Evolutionary conservation across 2,888 invertebrate genomes (phyloP).

Genomic region (Agrenia bidenticulata): DNA sequence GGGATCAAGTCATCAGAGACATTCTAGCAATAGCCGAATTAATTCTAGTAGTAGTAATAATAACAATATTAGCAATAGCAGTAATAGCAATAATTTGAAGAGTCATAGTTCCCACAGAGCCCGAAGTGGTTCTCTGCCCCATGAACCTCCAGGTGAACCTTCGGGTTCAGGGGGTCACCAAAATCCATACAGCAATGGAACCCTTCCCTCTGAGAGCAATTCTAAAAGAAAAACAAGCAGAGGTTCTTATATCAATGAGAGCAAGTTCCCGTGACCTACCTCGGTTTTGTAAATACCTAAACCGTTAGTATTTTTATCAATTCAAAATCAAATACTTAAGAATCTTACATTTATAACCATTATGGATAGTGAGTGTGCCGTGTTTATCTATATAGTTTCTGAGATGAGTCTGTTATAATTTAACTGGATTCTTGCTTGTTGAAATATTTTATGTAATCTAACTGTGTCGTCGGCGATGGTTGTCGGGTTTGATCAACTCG

Average conservation of each 20-base stretch:
- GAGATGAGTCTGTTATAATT: too few species aligned
- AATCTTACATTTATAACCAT: background rate
- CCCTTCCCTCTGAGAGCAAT: constrained; percentile 30
- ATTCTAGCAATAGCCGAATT: constrained; percentile 61
- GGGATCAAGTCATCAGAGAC: constrained; percentile 56
- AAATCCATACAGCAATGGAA: constrained; percentile 18
- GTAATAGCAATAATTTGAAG: constrained; percentile 34
- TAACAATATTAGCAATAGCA: constrained; percentile 28
- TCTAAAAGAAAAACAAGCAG: constrained; percentile 53
- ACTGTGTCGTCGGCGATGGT: too few species aligned
- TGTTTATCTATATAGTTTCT: too few species aligned
- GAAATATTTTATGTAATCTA: too few species aligned
- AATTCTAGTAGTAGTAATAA: constrained; percentile 56
- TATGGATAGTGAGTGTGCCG: too few species aligned
- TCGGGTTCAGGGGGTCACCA: constrained; percentile 8
- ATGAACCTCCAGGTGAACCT: constrained; percentile 19
- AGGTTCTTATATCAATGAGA: constrained; percentile 64
- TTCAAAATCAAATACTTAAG: background rate
- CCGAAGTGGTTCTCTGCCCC: constrained; percentile 44
- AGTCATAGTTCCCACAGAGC: constrained; percentile 27
- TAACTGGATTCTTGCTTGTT: too few species aligned
- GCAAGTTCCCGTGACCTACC: constrained; percentile 61
- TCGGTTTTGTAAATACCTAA: background rate
- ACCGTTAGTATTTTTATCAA: background rate
- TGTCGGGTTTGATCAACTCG: too few species aligned